Conservation (phyloP, 2,797 vertebrate genomes). For the Sebastiscus albofasciatus region DNA sequence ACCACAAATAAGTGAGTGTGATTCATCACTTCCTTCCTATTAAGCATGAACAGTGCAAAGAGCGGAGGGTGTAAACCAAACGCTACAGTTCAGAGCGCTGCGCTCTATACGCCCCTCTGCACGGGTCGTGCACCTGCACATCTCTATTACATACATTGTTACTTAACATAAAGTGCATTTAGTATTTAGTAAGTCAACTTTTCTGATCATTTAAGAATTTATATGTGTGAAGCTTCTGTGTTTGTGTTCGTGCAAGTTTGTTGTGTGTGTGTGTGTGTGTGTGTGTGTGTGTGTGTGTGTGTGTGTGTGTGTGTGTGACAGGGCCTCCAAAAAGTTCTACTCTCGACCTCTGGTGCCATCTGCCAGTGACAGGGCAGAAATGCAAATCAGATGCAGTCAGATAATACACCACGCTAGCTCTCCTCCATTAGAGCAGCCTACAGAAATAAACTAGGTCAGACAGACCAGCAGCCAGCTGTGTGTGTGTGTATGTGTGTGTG, state of each 20-base stretch:
- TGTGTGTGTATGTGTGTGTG: constrained; percentile 60
- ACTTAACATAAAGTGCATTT: background rate
- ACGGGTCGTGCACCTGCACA: background rate
- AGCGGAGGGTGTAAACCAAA: constrained; percentile 63
- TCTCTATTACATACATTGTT: background rate
- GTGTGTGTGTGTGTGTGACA: constrained; percentile 7
- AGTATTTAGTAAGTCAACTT: background rate
- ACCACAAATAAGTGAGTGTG: constrained; percentile 76
- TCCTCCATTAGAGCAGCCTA: constrained; percentile 78
- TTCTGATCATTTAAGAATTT: background rate
- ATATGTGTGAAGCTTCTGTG: background rate
- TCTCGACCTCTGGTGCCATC: constrained; percentile 84
- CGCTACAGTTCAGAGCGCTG: constrained; percentile 37
- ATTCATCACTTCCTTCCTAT: constrained; percentile 83
- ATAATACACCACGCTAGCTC: constrained; percentile 69
- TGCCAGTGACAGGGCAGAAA: constrained; percentile 83
- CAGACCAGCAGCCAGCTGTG: constrained; percentile 80
- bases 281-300: constrained; percentile 3
- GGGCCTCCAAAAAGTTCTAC: constrained; percentile 47
- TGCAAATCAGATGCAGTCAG: constrained; percentile 79
- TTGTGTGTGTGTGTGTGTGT: constrained; percentile 5
- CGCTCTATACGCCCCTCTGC: constrained; percentile 28
- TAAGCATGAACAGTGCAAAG: constrained; percentile 64
- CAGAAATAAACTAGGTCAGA: constrained; percentile 84
- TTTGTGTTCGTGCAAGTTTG: background rate